Percentiles rank a stretch among this genome's conserved stretches.
Conservation (phyloP, 2,797 vertebrate genomes). For the Xenops minutus region DNA sequence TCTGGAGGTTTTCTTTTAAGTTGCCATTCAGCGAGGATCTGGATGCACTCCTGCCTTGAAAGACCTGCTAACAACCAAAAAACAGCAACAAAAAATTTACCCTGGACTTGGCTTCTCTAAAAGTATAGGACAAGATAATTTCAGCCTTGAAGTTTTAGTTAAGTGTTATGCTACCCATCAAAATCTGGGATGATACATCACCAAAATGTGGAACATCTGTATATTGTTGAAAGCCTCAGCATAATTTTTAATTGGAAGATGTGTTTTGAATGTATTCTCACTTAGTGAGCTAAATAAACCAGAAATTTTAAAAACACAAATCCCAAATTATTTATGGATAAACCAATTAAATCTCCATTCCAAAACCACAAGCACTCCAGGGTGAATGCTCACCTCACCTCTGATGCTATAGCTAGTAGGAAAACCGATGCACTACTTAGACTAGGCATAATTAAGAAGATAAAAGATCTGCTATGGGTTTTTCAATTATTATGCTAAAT, state of each 20-base stretch:
- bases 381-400: neutral
- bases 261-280: constrained; percentile 29
- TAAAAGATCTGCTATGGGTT: neutral
- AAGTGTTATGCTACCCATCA: neutral
- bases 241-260: constrained; percentile 41
- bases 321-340: neutral
- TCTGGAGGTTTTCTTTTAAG: constrained; percentile 19
- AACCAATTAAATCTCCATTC: neutral
- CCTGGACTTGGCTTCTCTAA: neutral
- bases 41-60: neutral
- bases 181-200: neutral
- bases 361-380: neutral
- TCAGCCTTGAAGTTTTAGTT: neutral
- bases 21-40: neutral
- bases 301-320: neutral
- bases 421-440: neutral
- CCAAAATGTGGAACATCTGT: constrained; percentile 34
- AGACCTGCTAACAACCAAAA: neutral
- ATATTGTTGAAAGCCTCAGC: neutral
- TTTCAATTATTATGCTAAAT: neutral
- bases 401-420: neutral
- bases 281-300: constrained; percentile 5
- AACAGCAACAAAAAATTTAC: neutral
- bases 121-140: neutral
- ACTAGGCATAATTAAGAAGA: neutral